Evolutionary conservation across 2,797 vertebrate genomes (phyloP), one percentile per base, ranked within the genome.

Genomic region (Glossophaga mutica): DNA sequence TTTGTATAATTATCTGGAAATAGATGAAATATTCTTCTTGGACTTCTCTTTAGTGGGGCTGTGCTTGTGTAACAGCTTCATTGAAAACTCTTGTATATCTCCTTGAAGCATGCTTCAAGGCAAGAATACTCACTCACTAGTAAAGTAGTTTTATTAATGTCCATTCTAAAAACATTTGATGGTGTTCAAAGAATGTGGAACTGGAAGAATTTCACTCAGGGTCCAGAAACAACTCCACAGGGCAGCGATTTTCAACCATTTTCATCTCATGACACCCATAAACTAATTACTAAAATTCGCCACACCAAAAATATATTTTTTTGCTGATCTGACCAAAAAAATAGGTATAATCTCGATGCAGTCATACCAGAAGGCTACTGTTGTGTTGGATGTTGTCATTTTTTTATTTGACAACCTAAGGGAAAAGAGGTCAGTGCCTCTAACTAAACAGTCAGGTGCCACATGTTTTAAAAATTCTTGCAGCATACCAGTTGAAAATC

Each of bases 91-190:
- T 78, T 39, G 6, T 4, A 19, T 3, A 21, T 55, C 62, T 89
- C 46, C n/a, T 84, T 90, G 26, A 94, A 44, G 29, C 32, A 2
- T 71, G n/a, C 82, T 88, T 87, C 74, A 65, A 71, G 71, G 48
- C 44, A 82, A 90, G 39, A 85, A 42, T 29, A 57, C 37, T 37
- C n/a, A 55, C 21, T 42, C 15, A 10, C 5, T 78, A 67, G 59
- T 81, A 46, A 48, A 76, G 68, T 29, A 85, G 18, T 37, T 37
- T 96, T 92, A 24, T 62, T 71, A 95, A 81, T n/a, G 32, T 86
- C 70, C 94, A 79, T 73, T 91, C 81, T 26, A 82, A 65, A 95
- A 86, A 73, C 32, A 37, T 82, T 71, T 87, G 55, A 65, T 81
- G 39, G 77, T 62, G 15, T 71, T 96, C 73, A 85, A 83, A 65